Evolutionary conservation across 2,797 vertebrate species (phyloP).

Genomic region (Thunnus albacares): DNA sequence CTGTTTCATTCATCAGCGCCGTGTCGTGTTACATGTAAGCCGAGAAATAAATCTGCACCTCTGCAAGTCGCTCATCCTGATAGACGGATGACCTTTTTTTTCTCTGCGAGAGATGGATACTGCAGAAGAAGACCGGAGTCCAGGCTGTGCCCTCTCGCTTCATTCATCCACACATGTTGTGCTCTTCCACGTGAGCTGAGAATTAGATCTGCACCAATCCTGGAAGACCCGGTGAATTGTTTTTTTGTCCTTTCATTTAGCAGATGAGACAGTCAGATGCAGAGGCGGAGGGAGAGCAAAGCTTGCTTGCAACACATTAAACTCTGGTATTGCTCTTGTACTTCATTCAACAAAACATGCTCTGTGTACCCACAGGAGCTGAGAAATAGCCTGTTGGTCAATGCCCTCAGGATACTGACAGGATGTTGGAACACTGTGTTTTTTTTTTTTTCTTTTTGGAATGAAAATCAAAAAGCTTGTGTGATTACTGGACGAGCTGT

Average conservation of each 20-base stretch:
- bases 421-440: not conserved
- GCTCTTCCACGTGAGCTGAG: slow-evolving; percentile 35
- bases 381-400: slow-evolving; percentile 22
- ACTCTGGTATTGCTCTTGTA: slow-evolving; percentile 12
- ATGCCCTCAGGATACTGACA: slow-evolving; percentile 22
- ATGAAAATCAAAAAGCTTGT: not conserved
- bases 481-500: not conserved
- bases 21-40: slow-evolving; percentile 27
- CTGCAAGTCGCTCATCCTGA: slow-evolving; percentile 40
- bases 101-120: not conserved
- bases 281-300: not conserved
- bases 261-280: slow-evolving; percentile 20
- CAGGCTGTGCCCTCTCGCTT: slow-evolving; percentile 27
- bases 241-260: slow-evolving; percentile 15
- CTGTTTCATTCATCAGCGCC: slow-evolving; percentile 30
- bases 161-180: slow-evolving; percentile 25
- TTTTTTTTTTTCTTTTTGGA: not conserved
- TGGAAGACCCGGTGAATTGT: not conserved
- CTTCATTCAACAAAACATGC: slow-evolving; percentile 43
- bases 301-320: slow-evolving; percentile 12
- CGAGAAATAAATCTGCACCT: slow-evolving; percentile 39
- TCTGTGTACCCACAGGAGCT: slow-evolving; percentile 19
- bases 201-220: slow-evolving; percentile 38
- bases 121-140: slow-evolving; percentile 14
- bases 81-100: slow-evolving; percentile 34